phyloP scores from a whole-genome alignment of 1,140 invertebrate species.

The Subanguina moxae region DNA sequence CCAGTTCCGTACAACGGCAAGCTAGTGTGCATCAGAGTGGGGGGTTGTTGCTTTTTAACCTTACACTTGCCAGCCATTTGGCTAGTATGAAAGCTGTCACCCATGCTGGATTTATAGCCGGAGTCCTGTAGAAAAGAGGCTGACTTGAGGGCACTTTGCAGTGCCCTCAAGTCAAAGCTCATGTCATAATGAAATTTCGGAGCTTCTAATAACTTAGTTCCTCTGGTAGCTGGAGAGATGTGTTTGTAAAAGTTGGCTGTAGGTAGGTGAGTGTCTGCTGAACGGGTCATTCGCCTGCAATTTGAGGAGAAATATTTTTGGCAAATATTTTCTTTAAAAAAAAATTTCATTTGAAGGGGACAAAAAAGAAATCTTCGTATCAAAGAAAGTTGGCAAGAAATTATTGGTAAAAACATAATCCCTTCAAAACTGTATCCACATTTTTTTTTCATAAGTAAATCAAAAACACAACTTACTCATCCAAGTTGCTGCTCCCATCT shows the following conservation, averaged over 20 bases:
- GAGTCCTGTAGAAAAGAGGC: slow-evolving; percentile 9
- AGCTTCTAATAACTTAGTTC: not conserved
- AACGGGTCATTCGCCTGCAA: not conserved
- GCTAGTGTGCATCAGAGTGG: not conserved
- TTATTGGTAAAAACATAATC: too few species aligned
- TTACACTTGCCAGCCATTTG: not conserved
- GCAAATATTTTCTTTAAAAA: too few species aligned
- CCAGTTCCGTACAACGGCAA: slow-evolving; percentile 14
- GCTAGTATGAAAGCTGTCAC: not conserved
- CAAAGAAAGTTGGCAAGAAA: too few species aligned
- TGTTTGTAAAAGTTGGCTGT: slow-evolving; percentile 1
- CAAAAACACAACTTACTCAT: too few species aligned
- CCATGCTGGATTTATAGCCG: slow-evolving; percentile 8
- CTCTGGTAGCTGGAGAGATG: not conserved
- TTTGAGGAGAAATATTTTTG: too few species aligned
- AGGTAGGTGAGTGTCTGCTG: not conserved
- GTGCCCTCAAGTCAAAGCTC: not conserved
- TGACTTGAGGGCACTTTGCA: not conserved
- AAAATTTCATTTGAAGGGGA: too few species aligned
- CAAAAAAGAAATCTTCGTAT: too few species aligned
- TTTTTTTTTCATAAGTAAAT: too few species aligned
- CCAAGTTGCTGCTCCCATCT: too few species aligned
- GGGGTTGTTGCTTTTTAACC: not conserved
- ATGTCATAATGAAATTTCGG: slow-evolving; percentile 4
- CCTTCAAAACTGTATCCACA: too few species aligned